Percentiles rank a stretch among this genome's conserved stretches.
phyloP scores from a whole-genome alignment of 2,888 invertebrate species.

The Stenchaetothrips biformis region DNA sequence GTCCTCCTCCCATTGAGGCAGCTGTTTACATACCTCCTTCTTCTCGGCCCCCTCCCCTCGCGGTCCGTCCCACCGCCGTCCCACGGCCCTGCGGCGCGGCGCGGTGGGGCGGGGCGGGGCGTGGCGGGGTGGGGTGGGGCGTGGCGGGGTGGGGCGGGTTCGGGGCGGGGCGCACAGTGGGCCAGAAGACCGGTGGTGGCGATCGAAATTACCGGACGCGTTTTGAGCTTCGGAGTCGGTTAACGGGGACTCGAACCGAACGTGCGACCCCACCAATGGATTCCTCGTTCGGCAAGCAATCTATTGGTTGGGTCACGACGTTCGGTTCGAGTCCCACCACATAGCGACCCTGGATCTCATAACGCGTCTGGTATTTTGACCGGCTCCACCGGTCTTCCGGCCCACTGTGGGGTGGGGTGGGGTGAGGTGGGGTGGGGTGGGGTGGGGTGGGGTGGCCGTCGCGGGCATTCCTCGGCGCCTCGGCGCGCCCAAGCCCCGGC shows the following conservation, averaged over 20 bases:
- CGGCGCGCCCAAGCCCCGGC: background rate
- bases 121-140: background rate
- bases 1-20: slow-evolving; percentile 13
- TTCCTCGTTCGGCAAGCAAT: no score
- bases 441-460: background rate
- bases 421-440: background rate
- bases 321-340: no score
- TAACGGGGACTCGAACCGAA: no score
- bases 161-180: background rate
- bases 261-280: no score
- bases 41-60: background rate
- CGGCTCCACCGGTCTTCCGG: no score
- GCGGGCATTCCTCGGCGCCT: background rate
- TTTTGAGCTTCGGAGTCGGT: no score
- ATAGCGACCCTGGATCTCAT: no score
- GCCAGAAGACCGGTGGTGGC: no score
- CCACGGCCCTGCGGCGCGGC: background rate
- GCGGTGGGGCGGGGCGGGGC: background rate
- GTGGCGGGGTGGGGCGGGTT: background rate
- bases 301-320: no score
- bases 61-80: background rate
- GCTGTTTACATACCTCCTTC: slow-evolving; percentile 19
- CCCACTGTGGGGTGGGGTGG: background rate
- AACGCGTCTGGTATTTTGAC: no score
- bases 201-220: no score